phyloP scores from a whole-genome alignment of 2,888 invertebrate species.

The Nephrocerus scutellatus region DNA sequence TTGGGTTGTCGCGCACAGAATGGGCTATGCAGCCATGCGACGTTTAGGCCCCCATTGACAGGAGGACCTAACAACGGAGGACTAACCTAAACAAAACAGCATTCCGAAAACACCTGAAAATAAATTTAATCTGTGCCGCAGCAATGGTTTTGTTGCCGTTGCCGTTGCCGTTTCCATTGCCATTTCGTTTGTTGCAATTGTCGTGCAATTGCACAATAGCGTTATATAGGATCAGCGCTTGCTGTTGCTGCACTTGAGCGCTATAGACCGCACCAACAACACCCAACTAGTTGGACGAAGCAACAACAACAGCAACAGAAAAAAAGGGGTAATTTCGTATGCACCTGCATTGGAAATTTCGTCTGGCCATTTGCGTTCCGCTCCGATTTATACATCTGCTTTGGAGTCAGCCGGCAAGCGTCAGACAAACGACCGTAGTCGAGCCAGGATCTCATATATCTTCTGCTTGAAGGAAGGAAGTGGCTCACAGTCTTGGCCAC shows the following conservation, averaged over 20 bases:
- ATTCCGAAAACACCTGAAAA: conserved; percentile 28
- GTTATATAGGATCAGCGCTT: conserved; percentile 4
- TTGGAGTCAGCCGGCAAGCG: conserved; percentile 11
- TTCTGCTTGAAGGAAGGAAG: too few relatives aligned
- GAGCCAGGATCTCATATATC: neutral
- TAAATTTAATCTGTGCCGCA: conserved; percentile 29
- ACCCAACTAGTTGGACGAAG: too few relatives aligned
- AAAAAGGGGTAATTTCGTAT: too few relatives aligned
- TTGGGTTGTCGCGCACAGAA: neutral
- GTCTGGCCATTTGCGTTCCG: conserved; percentile 23
- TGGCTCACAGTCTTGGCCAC: too few relatives aligned
- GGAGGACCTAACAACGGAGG: conserved; percentile 7
- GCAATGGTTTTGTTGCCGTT: conserved; percentile 9
- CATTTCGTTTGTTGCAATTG: conserved; percentile 12
- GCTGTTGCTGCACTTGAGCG: too few relatives aligned
- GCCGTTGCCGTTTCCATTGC: conserved; percentile 6
- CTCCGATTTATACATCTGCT: conserved; percentile 24
- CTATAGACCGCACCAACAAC: neutral
- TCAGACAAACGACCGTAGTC: conserved; percentile 11
- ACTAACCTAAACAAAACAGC: conserved; percentile 19
- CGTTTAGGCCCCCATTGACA: neutral
- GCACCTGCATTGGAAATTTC: conserved; percentile 23
- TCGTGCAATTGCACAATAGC: too few relatives aligned
- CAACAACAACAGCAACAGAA: too few relatives aligned
- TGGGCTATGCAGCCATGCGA: neutral